Evolutionary conservation across 2,113 vertebrate genomes (phyloP).

Genomic region (Stomatorhinus ivindoensis): DNA sequence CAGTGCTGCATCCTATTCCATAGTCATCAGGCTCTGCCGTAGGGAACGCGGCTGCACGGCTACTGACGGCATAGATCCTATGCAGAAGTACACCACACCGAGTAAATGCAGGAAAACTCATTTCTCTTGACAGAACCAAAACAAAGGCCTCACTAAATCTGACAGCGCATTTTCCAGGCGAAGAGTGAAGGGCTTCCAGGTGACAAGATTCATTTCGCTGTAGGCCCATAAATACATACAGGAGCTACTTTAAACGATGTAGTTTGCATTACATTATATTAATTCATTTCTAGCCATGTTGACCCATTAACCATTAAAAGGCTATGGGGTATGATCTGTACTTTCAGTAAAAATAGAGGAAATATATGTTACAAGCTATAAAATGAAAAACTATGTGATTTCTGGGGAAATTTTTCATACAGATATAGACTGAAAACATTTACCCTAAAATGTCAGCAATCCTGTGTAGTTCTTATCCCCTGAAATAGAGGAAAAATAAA

Average conservation of each 20-base stretch:
- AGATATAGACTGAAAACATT: background rate
- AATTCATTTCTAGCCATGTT: background rate
- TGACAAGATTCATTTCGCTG: background rate
- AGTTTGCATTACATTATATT: background rate
- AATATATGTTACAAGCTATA: background rate
- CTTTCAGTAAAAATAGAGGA: background rate
- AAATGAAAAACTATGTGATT: background rate
- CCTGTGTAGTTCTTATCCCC: background rate
- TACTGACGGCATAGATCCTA: background rate
- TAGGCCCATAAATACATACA: background rate
- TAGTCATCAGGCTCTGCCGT: background rate
- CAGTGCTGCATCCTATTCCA: background rate
- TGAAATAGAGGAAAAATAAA: background rate
- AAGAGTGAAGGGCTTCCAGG: background rate
- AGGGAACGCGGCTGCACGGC: background rate
- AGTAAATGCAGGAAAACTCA: too few relatives aligned
- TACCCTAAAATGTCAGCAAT: background rate
- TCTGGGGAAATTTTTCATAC: background rate
- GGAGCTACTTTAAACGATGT: background rate
- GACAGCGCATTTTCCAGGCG: background rate
- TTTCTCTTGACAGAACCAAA: background rate
- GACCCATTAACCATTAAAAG: background rate
- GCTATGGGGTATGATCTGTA: background rate
- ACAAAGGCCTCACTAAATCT: background rate
- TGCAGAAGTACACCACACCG: background rate